Conservation (phyloP, 2,113 vertebrate species). For the Desmodus rotundus region DNA sequence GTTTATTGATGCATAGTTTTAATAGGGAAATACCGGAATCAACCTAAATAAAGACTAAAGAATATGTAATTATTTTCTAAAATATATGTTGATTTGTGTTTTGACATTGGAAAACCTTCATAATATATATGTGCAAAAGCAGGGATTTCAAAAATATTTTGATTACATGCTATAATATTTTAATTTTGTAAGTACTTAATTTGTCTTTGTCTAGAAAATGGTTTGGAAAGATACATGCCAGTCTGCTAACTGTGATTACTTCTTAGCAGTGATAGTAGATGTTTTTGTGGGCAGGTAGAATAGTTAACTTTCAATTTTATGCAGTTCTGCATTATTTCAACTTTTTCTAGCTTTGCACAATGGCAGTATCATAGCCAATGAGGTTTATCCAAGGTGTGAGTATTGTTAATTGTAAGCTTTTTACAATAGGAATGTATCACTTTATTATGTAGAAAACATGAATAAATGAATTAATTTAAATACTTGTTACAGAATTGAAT, state of each 20-base stretch:
- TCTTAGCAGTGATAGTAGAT: not conserved
- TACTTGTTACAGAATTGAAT: not conserved
- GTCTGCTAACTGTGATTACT: conserved; percentile 15
- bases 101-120: not conserved
- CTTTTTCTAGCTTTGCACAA: not conserved
- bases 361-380: too few relatives aligned
- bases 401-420: not conserved
- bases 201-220: conserved; percentile 26
- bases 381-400: too few relatives aligned
- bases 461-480: not conserved
- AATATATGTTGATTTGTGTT: not conserved
- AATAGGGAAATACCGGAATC: not conserved
- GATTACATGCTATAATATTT: not conserved
- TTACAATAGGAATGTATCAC: not conserved
- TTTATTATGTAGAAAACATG: not conserved
- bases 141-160: not conserved
- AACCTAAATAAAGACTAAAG: not conserved
- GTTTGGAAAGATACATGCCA: not conserved
- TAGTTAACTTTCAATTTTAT: conserved; percentile 26
- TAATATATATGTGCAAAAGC: not conserved
- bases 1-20: not conserved
- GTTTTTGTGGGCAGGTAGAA: not conserved
- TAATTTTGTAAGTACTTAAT: not conserved
- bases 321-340: not conserved
- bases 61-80: not conserved